Evolutionary conservation across 30 jellyfish, hydroid and myxozoan genomes (phyloP), one percentile per base, ranked within the genome.

Genomic region (Turritopsis dohrnii): DNA sequence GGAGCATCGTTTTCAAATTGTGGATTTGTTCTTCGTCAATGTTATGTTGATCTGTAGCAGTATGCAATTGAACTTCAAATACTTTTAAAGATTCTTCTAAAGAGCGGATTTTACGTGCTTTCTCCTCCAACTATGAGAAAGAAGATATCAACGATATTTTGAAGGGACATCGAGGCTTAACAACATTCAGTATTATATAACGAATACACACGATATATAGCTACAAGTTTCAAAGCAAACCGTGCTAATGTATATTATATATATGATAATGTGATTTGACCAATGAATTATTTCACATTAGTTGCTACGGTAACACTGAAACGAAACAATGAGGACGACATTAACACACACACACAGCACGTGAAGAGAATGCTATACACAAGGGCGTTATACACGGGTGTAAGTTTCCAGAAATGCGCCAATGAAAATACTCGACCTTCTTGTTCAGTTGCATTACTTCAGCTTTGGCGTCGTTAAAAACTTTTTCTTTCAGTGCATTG

Each of bases 381-480:
- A 22, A 53, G 7, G 17, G 1, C 81, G 41, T 16, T 18, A 72
- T 17, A 72, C 53, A 17, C 41, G 7, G 22, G 65, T 23, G 5
- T 69, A 23, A n/a, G 8, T 22, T 22, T 69, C 77, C 5, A 1
- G 30, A 69, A 69, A 60, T 17, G 28, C 77, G 31, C 30, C 28
- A 22, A 0, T 26, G 53, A 72, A 76, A 65, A 28, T 18, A 76
- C 54, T 77, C 72, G 28, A 93, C 99, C 97, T 89, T 93, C 71
- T 83, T 93, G 80, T 93, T 93, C 76, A 93, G 96, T 60, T 87
- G 89, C 52, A 93, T 93, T 52, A 93, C 99, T 84, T 93, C 99
- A 16, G 99, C 99, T 75, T 93, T 93, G 31, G 99, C 99, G 66
- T 93, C 99, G 74, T 93, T 89, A 72, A 93, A 93, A 0, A 93